phyloP scores from a whole-genome alignment of 1,140 invertebrate genomes.

The Apolygus lucorum region DNA sequence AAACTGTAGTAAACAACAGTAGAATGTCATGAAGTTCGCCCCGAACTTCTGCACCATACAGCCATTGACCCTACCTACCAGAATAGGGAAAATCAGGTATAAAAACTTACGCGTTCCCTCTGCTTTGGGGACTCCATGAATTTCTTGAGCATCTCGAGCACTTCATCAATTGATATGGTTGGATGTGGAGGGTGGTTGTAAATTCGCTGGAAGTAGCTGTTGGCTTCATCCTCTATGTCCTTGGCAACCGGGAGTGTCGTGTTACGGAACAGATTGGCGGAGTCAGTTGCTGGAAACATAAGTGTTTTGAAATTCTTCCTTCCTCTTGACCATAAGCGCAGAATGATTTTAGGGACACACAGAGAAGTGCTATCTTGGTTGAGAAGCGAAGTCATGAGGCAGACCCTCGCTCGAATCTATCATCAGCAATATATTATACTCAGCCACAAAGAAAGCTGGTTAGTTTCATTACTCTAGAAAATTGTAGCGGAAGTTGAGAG shows the following conservation, averaged over 20 bases:
- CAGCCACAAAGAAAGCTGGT: neutral
- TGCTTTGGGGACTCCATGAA: conserved; percentile 87
- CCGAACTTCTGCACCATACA: too few species aligned
- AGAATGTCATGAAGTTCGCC: too few species aligned
- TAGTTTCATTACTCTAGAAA: neutral
- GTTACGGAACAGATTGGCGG: neutral
- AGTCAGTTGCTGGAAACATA: conserved; percentile 1
- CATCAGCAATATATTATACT: neutral
- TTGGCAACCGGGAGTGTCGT: conserved; percentile 66
- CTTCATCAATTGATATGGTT: conserved; percentile 83
- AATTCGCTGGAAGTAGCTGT: conserved; percentile 94
- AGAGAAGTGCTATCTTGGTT: neutral
- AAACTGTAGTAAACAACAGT: too few species aligned
- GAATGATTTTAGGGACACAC: neutral
- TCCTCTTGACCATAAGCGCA: neutral
- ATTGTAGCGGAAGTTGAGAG: neutral
- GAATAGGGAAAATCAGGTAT: too few species aligned
- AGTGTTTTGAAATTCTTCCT: neutral
- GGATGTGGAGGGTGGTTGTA: conserved; percentile 95
- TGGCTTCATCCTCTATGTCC: conserved; percentile 96
- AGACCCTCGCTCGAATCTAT: neutral
- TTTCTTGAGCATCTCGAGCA: conserved; percentile 86
- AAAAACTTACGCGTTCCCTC: conserved; percentile 60
- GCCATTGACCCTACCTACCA: too few species aligned
- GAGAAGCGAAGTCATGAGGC: neutral